Percentiles rank a stretch among this genome's conserved stretches.
Evolutionary conservation across 2,888 invertebrate species (phyloP).

Genomic region (Zygogramma bicolorata): DNA sequence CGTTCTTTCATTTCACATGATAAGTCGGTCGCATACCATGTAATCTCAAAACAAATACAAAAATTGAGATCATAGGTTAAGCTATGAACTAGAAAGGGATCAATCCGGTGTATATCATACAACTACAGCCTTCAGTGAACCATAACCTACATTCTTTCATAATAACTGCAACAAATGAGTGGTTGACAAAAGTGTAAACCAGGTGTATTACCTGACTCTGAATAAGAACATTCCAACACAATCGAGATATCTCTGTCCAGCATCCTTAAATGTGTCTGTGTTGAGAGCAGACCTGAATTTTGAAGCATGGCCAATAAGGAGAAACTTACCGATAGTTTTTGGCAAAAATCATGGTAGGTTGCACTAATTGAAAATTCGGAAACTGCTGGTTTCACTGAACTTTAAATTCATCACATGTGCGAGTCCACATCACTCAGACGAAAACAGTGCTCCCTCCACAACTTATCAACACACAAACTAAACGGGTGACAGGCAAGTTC

Average conservation of each 20-base stretch:
- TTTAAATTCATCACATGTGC: slow-evolving; percentile 57
- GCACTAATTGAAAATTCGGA: slow-evolving; percentile 43
- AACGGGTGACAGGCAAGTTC: slow-evolving; percentile 22
- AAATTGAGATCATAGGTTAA: not conserved
- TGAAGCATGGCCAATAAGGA: not conserved
- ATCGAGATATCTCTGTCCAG: slow-evolving; percentile 13
- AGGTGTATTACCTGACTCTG: slow-evolving; percentile 8
- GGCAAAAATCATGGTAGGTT: slow-evolving; percentile 55
- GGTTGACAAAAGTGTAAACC: slow-evolving; percentile 6
- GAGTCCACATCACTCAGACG: slow-evolving; percentile 50
- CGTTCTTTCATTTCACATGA: not conserved
- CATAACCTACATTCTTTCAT: not conserved
- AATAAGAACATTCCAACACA: slow-evolving; percentile 7
- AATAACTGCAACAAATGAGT: not conserved
- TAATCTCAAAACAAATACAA: not conserved
- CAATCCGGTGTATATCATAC: not conserved
- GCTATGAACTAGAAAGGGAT: not conserved
- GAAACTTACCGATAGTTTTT: slow-evolving; percentile 52
- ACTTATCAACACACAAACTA: slow-evolving; percentile 52
- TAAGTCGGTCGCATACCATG: not conserved
- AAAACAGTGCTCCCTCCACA: slow-evolving; percentile 47
- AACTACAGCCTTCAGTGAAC: not conserved
- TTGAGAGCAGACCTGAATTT: not conserved
- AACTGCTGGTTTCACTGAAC: slow-evolving; percentile 47
- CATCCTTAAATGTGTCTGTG: slow-evolving; percentile 14